phyloP scores from a whole-genome alignment of 2,888 invertebrate genomes.

The Sminthurinus aureus region DNA sequence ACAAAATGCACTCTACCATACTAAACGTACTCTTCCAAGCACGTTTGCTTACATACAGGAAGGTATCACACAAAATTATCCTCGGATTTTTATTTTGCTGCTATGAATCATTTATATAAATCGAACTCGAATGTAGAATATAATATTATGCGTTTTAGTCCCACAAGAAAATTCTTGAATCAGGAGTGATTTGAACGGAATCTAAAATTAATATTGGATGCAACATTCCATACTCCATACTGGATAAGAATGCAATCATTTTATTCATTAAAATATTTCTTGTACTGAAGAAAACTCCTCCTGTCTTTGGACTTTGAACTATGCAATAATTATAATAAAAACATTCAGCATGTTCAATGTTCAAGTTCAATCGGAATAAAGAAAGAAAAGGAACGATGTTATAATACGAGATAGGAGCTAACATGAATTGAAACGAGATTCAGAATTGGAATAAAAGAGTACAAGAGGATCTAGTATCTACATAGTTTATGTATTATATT shows the following conservation, averaged over 20 bases:
- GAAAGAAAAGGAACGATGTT: background rate
- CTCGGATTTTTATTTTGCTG: too few relatives aligned
- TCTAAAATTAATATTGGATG: too few relatives aligned
- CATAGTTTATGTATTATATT: slow-evolving; percentile 28
- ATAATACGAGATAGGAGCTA: background rate
- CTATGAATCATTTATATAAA: background rate
- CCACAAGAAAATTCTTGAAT: background rate
- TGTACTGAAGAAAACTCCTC: background rate
- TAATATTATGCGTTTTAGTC: background rate
- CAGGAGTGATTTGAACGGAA: too few relatives aligned
- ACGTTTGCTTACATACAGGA: too few relatives aligned
- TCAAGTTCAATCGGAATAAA: background rate
- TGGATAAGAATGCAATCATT: too few relatives aligned
- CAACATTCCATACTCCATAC: too few relatives aligned
- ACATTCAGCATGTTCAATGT: background rate
- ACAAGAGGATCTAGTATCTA: background rate
- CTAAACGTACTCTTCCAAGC: too few relatives aligned
- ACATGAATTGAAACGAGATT: too few relatives aligned
- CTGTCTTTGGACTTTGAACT: too few relatives aligned
- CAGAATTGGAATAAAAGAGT: background rate
- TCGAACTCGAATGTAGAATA: too few relatives aligned
- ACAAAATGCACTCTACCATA: too few relatives aligned
- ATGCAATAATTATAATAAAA: slow-evolving; percentile 1
- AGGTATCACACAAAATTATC: too few relatives aligned
- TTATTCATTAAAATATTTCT: slow-evolving; percentile 14